Percentiles rank a stretch among this genome's conserved stretches.
Conservation (phyloP, 2,888 invertebrate species). For the Zele albiditarsus region DNA sequence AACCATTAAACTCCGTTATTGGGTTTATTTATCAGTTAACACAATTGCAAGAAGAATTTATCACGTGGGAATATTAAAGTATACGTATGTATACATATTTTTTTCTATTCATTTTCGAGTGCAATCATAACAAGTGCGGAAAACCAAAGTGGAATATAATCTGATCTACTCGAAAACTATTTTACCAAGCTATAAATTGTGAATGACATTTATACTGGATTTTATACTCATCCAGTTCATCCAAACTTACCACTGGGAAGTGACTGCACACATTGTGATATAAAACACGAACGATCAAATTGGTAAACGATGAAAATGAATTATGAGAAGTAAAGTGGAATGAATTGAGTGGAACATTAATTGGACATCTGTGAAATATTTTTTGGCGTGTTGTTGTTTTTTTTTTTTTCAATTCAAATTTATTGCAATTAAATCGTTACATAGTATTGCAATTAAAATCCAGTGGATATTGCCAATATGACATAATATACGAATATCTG, state of each 20-base stretch:
- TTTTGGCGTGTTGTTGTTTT: not conserved
- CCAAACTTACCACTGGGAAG: not conserved
- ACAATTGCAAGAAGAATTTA: not conserved
- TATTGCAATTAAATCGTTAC: not conserved
- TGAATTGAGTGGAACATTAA: not conserved
- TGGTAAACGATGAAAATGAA: not conserved
- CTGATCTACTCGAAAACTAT: not conserved
- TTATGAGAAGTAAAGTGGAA: not conserved
- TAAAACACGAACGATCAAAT: not conserved
- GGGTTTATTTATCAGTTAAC: not conserved
- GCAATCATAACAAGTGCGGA: not conserved
- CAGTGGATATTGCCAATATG: not conserved
- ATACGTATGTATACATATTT: not conserved
- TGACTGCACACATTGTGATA: not conserved
- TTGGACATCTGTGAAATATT: not conserved
- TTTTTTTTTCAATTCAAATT: not conserved
- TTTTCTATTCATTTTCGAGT: not conserved
- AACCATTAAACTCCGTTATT: not conserved
- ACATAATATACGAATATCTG: constrained; percentile 30
- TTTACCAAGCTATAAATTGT: not conserved
- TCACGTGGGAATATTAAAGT: not conserved
- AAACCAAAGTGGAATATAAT: not conserved
- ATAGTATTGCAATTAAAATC: not conserved
- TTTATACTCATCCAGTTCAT: not conserved
- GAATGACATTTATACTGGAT: not conserved